Conservation (phyloP, 2,113 vertebrate species). For the Phalacrocorax aristotelis region DNA sequence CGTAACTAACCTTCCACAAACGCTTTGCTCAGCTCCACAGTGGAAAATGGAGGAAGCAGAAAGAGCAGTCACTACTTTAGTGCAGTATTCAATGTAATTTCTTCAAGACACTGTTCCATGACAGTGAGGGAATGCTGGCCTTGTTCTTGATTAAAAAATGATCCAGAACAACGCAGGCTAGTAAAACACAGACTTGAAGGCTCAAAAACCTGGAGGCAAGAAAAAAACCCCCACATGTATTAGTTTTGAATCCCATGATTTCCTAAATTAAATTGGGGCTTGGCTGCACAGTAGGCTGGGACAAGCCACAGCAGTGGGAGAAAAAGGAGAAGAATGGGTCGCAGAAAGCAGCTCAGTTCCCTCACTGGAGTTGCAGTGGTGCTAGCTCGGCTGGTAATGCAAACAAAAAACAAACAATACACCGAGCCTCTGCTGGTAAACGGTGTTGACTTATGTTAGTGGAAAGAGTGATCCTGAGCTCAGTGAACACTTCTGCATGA, state of each 20-base stretch:
- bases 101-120: neutral
- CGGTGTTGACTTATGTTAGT: neutral
- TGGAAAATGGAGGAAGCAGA: neutral
- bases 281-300: neutral
- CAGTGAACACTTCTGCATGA: neutral
- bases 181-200: neutral
- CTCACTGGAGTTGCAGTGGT: fast-evolving
- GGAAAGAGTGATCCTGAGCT: neutral
- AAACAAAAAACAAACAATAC: neutral
- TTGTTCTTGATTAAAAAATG: neutral
- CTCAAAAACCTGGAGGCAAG: neutral
- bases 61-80: neutral
- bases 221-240: neutral
- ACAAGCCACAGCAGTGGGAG: neutral
- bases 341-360: neutral
- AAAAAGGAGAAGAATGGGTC: neutral
- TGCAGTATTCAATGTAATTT: neutral
- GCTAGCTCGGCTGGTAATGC: neutral
- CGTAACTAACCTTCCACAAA: neutral
- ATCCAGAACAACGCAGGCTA: neutral
- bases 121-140: neutral
- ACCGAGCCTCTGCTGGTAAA: neutral
- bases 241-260: neutral
- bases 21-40: neutral
- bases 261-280: neutral